A percentile compares a stretch with the other conserved stretches of the same genome.
phyloP scores from a whole-genome alignment of 2,888 invertebrate species.

The Nephrotoma flavescens region DNA sequence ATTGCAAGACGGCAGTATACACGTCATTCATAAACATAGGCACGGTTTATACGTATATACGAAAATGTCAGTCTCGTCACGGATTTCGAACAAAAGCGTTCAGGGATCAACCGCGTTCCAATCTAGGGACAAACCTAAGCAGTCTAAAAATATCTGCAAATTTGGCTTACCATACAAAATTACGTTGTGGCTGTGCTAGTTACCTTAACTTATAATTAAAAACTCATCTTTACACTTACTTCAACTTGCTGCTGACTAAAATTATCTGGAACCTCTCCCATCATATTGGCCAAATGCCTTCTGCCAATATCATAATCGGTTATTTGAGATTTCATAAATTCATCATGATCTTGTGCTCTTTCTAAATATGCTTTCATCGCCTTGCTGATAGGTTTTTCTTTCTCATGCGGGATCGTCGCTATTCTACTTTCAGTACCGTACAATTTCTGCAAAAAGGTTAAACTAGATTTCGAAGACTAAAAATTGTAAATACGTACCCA shows the following conservation, averaged over 20 bases:
- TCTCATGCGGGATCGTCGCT: constrained; percentile 7
- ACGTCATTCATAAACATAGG: too few species aligned
- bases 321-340: constrained; percentile 65
- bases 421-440: not conserved
- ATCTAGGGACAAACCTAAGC: too few species aligned
- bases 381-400: constrained; percentile 56
- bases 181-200: too few species aligned
- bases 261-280: constrained; percentile 84
- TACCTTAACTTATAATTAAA: too few species aligned
- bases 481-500: not conserved
- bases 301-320: constrained; percentile 81
- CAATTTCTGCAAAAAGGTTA: not conserved
- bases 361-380: constrained; percentile 84
- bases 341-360: constrained; percentile 63
- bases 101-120: too few species aligned
- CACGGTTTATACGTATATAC: too few species aligned
- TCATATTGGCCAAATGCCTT: constrained; percentile 95
- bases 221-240: constrained; percentile 34
- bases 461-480: not conserved
- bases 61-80: too few species aligned
- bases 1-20: too few species aligned
- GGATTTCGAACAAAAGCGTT: too few species aligned
- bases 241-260: constrained; percentile 80
- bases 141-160: too few species aligned
- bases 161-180: too few species aligned